Base-by-base conservation (phyloP, 2,113 vertebrate species). In the Prunella himalayana region DNA sequence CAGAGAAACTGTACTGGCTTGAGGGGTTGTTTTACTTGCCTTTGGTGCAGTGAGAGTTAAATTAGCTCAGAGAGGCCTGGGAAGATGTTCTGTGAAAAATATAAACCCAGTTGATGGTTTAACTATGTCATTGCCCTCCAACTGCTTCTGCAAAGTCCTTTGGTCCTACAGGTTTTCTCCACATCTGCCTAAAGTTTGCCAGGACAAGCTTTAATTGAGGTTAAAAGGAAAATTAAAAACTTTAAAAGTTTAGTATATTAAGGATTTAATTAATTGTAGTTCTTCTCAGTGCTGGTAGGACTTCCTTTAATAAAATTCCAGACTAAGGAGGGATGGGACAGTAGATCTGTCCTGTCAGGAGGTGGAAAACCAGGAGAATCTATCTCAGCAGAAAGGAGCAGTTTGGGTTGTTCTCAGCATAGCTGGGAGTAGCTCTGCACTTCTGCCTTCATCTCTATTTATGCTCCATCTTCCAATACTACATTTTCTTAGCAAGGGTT, bases 171-270 rank as follows among this genome's bases (percentile, higher is more conserved):
- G 35, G 31, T 33, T 63, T 45, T 54, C 77, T 72, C 35, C 18
- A 27, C 50, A 37, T 6, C 60, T 81, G 45, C 45, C 37, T 53
- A 0, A 71, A 72, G 39, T 50, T 88, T 59, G 8, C 49, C 15
- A 42, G 53, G 44, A 17, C 16, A 49, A 79, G 23, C 14, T 68
- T 47, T 50, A 59, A 33, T 9, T 44, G 60, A 68, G 37, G n/a
- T 51, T 72, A 60, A 81, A 42, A 72, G 7, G 9, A 44, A 70
- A 80, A 22, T 28, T 11, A 81, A 83, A 78, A 59, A 13, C 16
- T 13, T 44, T 0, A 1, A 20, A 60, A 51, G 51, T 4, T 10
- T 4, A 27, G 3, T 24, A 1, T 17, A 4, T 24, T 25, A 51
- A 72, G 54, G 5, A 16, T 8, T 60, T 15, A 42, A 30, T 66